phyloP scores from a whole-genome alignment of 2,797 vertebrate species.

The Buphagus erythrorhynchus region DNA sequence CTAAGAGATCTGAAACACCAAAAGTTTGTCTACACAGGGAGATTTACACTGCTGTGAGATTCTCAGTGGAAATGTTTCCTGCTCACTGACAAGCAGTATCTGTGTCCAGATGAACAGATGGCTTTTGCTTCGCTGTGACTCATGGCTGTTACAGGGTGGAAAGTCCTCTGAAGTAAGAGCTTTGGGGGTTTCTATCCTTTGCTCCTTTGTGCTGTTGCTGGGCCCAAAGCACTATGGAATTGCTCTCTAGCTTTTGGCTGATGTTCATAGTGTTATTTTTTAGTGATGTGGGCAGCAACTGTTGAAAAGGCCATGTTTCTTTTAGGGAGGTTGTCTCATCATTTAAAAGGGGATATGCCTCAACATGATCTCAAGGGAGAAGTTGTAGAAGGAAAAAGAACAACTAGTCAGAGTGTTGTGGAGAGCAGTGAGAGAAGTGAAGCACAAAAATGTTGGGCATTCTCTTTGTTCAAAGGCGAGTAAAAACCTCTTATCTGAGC shows the following conservation, averaged over 20 bases:
- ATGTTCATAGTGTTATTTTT: not conserved
- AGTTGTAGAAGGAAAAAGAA: not conserved
- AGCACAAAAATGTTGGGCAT: not conserved
- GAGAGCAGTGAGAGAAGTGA: not conserved
- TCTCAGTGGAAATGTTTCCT: conserved; percentile 33
- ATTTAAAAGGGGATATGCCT: not conserved
- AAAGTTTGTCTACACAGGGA: not conserved
- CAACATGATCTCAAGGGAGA: not conserved
- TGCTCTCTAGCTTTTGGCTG: not conserved
- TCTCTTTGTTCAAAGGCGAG: not conserved
- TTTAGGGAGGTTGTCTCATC: not conserved
- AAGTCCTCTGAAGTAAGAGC: conserved; percentile 23
- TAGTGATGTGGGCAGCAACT: not conserved
- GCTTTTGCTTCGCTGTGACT: conserved; percentile 48
- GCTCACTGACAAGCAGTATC: conserved; percentile 13
- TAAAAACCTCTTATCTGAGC: not conserved
- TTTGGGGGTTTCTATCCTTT: conserved; percentile 7
- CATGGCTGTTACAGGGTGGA: conserved; percentile 12
- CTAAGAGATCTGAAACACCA: not conserved
- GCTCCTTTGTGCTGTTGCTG: not conserved
- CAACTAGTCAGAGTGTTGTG: not conserved
- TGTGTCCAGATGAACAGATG: conserved; percentile 59
- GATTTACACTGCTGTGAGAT: not conserved
- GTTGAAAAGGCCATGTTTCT: conserved; percentile 1
- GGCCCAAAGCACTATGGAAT: not conserved